These are phyloP conservation scores for Drepana falcataria DNA, from an alignment of 2,888 invertebrate genomes.

Conservation along the genomic window DNA sequence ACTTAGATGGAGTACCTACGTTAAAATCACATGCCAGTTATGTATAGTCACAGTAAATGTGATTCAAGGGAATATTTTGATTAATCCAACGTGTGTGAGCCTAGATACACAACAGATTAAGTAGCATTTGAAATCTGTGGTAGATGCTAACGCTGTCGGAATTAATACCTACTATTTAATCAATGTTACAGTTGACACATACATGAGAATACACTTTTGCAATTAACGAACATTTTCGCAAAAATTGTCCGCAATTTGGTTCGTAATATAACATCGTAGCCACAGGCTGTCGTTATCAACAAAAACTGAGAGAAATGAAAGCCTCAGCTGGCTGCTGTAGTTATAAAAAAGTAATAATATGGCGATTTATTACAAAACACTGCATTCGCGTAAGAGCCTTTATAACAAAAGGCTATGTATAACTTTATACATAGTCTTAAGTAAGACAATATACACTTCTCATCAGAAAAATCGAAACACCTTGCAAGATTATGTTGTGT, in stretches of 20 bases:
- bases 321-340: conserved; percentile 2
- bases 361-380: conserved; percentile 18
- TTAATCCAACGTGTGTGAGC: not conserved
- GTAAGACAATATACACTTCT: too few species aligned
- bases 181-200: too few species aligned
- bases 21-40: not conserved
- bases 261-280: not conserved
- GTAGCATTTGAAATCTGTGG: too few species aligned
- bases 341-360: conserved; percentile 12
- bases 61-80: not conserved
- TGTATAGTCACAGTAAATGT: not conserved
- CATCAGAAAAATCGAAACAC: too few species aligned
- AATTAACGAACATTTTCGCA: not conserved
- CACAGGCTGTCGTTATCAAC: not conserved
- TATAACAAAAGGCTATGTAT: not conserved
- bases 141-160: too few species aligned
- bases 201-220: not conserved
- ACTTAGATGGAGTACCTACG: not conserved
- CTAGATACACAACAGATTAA: too few species aligned
- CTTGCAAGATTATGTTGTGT: too few species aligned
- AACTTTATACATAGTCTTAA: too few species aligned
- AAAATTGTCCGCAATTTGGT: not conserved
- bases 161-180: too few species aligned
- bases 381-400: conserved; percentile 14
- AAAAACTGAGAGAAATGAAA: not conserved